Base-by-base conservation (phyloP, 2,888 invertebrate species). In the Catotricha subobsoleta region DNA sequence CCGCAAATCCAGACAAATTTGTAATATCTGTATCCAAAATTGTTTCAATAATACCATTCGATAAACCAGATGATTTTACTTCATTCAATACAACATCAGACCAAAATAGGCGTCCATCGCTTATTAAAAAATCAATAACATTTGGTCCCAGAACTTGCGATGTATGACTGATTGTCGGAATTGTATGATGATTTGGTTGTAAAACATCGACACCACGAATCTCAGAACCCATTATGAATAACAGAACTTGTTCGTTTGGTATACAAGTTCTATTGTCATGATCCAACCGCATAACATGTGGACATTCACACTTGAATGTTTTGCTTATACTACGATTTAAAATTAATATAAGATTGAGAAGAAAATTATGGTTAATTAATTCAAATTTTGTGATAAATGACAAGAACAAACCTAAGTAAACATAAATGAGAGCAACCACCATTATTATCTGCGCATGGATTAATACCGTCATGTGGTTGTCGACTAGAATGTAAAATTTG, bases 351-450 rank as follows among this genome's bases (percentile, higher is more conserved):
- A n/a, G 47, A n/a, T n/a, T n/a, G n/a, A n/a, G n/a, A n/a, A n/a
- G n/a, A n/a, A n/a, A n/a, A n/a, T n/a, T n/a, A n/a, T n/a, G n/a
- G n/a, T n/a, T n/a, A n/a, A n/a, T n/a, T n/a, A n/a, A n/a, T n/a
- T n/a, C n/a, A n/a, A n/a, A n/a, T n/a, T n/a, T n/a, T n/a, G n/a
- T n/a, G n/a, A n/a, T n/a, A n/a, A n/a, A n/a, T n/a, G n/a, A n/a
- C n/a, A n/a, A n/a, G n/a, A n/a, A n/a, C 47, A 49, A 48, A 55
- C 54, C 53, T 77, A 39, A 86, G 57, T 43, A 88, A 66, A 57
- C 87, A 84, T 39, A 86, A 68, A 66, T 86, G 87, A 30, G 84
- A 80, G 57, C 86, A 84, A 48, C 74, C 75, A 16, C 80, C 83
- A 60, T 81, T 80, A 53, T 71, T 67, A 1, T 52, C 56, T 1